phyloP scores from a whole-genome alignment of 2,888 invertebrate genomes.

The Girardia tigrina region DNA sequence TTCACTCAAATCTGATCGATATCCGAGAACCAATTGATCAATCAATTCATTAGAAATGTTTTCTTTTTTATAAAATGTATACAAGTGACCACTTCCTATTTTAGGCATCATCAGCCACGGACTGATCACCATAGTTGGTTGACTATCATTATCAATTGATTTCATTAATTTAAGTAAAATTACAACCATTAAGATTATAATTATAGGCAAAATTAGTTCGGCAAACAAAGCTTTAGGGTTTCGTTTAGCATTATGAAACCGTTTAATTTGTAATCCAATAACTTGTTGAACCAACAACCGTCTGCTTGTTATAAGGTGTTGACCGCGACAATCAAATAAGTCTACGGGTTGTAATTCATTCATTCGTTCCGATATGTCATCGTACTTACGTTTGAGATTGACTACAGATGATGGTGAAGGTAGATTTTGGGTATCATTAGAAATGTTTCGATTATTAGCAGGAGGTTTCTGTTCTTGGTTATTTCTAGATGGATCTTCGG shows the following conservation, averaged over 20 bases:
- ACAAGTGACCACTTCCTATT: slow-evolving; percentile 39
- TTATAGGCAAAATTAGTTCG: slow-evolving; percentile 55
- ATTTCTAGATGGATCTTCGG: slow-evolving; percentile 43
- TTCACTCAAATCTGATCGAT: background rate
- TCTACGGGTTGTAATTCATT: background rate
- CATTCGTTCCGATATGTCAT: background rate
- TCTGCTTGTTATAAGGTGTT: slow-evolving; percentile 40
- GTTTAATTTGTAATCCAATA: slow-evolving; percentile 51
- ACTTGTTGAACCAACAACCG: slow-evolving; percentile 47
- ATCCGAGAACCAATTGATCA: background rate
- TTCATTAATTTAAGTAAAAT: slow-evolving; percentile 52
- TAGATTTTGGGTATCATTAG: background rate
- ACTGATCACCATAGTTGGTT: slow-evolving; percentile 51
- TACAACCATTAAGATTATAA: slow-evolving; percentile 54
- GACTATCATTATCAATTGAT: slow-evolving; percentile 43
- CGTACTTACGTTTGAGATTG: background rate
- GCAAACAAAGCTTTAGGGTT: slow-evolving; percentile 54
- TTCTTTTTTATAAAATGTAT: slow-evolving; percentile 24
- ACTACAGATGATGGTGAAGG: background rate
- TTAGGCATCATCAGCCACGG: slow-evolving; percentile 46
- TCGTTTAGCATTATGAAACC: slow-evolving; percentile 53
- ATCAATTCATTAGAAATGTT: background rate
- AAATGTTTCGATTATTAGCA: background rate
- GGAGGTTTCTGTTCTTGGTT: background rate
- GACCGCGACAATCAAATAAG: background rate